Evolutionary conservation across 1,140 invertebrate species (phyloP), one percentile per base, ranked within the genome.

Genomic region (Pseudomyrmex cubaensis): DNA sequence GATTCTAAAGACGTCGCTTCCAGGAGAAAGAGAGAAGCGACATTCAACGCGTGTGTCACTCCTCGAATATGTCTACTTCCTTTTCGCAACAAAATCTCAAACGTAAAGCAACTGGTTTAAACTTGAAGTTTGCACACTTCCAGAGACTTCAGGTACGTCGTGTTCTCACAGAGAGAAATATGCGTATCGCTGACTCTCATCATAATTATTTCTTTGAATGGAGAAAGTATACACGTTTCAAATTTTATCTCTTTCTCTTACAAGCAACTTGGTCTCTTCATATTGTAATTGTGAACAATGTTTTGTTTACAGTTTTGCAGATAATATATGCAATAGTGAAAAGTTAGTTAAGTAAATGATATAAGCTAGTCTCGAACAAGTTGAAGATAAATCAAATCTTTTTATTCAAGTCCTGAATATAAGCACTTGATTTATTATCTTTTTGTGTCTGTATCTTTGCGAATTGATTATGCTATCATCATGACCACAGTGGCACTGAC

Each of bases 401-500:
- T 5, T 35, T 35, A 7, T 35, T 5, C 35, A 7, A 35, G 35
- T 7, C 0, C 35, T 5, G 35, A 35, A 35, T 35, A 35, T 35
- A 35, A 35, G 5, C 5, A 35, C 35, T 84, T 88, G 89, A 84
- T 73, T 69, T 85, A 59, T 50, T 69, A 73, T 10, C 84, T 90
- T 86, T 86, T 72, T 76, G 66, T 54, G 48, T 8, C 83, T 85
- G 66, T 82, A 8, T 84, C 88, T 69, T 88, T 76, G 89, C 88
- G 74, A 85, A 75, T 89, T 86, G 90, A 85, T 80, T 77, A 87
- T 85, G 86, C 82, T 72, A 92, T 88, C 93, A 94, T 94, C 91
- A 94, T 94, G 93, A 92, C 91, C 88, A 88, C 91, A 85, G 85
- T 91, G 88, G 92, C 93, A 80, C 90, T 93, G 84, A 92, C 90